Conservation (phyloP, 2,797 vertebrate genomes). For the Protosalanx chinensis region DNA sequence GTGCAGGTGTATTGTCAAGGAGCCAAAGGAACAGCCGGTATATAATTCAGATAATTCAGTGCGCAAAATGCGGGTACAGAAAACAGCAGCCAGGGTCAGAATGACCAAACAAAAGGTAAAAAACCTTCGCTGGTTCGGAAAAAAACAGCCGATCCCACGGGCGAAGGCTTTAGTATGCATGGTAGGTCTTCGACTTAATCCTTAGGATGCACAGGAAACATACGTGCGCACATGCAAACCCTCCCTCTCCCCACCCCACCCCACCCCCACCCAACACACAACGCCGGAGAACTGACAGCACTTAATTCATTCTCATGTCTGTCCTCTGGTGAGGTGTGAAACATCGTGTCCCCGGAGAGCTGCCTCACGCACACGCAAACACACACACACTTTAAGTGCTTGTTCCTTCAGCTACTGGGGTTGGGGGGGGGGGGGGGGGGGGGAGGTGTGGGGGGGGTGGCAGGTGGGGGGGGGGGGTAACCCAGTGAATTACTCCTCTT, state of each 20-base stretch:
- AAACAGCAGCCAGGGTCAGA: background rate
- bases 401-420: conserved; percentile 19
- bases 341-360: conserved; percentile 10
- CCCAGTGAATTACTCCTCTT: conserved; percentile 20
- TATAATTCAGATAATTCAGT: too few relatives aligned
- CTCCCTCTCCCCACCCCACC: too few relatives aligned
- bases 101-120: background rate
- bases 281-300: conserved; percentile 2
- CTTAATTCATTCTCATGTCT: conserved; percentile 16
- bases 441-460: too few relatives aligned
- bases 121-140: background rate
- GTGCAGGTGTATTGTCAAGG: background rate
- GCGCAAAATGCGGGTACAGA: background rate
- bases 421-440: background rate
- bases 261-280: background rate
- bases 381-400: conserved; percentile 9
- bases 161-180: background rate
- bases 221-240: background rate
- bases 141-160: background rate
- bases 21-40: background rate
- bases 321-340: conserved; percentile 10
- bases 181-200: background rate
- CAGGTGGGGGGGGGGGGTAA: background rate
- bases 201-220: background rate
- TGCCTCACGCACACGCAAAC: background rate